Evolutionary conservation across 2,888 invertebrate genomes (phyloP), one percentile per base, ranked within the genome.

Genomic region (Dolichopus griseipennis): DNA sequence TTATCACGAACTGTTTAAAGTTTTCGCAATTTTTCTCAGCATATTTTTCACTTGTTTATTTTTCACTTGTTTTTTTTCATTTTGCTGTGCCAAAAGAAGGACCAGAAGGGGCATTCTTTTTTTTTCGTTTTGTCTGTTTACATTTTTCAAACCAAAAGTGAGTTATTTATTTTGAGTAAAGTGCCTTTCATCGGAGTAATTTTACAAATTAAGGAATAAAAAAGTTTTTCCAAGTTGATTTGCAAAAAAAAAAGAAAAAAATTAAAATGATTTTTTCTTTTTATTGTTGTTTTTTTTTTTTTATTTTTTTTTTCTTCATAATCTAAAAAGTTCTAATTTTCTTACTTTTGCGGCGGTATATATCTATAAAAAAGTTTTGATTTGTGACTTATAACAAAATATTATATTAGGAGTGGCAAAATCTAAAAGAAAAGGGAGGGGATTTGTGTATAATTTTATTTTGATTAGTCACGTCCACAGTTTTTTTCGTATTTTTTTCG

Each of bases 191-290:
- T 52, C n/a, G 18, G n/a, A 52, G 52, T 52, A 52, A 52, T 52
- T 52, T 52, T 52, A 52, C 52, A 52, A 52, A 52, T 52, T 52
- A 52, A 52, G 52, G n/a, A 52, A 52, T n/a, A 52, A 52, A 41
- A 52, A 52, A 52, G 52, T 52, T 52, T 52, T 52, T 52, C 52
- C n/a, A n/a, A 52, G 52, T 52, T 52, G 52, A 52, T 52, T 52
- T 52, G 52, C 52, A 52, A 52, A 52, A 18, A 52, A 52, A 27
- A 27, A 27, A 52, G 52, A 52, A 52, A 27, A 27, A 27, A 27
- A 27, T 5, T 4, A 27, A 27, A 27, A 27, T 27, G 27, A 52
- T 52, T 52, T 52, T 52, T 52, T 52, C n/a, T 15, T 52, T 52
- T 52, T 52, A 12, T 52, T 52, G 9, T 34, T n/a, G 12, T n/a